phyloP scores from a whole-genome alignment of 2,888 invertebrate species.

The Scelioninae gen. 2 region DNA sequence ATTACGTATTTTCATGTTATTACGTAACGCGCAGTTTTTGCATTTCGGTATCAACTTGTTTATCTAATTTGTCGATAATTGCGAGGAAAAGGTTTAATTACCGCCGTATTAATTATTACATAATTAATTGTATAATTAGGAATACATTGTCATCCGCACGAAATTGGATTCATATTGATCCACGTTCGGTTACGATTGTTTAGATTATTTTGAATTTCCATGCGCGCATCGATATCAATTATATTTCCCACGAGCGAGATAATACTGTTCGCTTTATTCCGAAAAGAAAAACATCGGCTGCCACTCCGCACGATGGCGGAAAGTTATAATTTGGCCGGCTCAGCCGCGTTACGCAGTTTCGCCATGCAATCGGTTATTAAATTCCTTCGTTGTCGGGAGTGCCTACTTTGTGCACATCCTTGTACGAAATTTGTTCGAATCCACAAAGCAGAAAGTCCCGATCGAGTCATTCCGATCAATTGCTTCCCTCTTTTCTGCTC shows the following conservation, averaged over 20 bases:
- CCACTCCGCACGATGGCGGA: neutral
- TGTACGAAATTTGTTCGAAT: slow-evolving; percentile 16
- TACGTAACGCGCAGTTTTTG: too few species aligned
- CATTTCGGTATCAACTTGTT: slow-evolving; percentile 8
- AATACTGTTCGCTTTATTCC: neutral
- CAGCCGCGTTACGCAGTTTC: slow-evolving; percentile 3
- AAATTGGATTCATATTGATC: slow-evolving; percentile 35
- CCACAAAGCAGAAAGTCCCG: slow-evolving; percentile 31
- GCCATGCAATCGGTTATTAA: slow-evolving; percentile 26
- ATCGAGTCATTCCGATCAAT: slow-evolving; percentile 48
- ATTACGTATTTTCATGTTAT: too few species aligned
- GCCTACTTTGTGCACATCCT: slow-evolving; percentile 1
- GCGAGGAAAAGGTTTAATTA: slow-evolving; percentile 18
- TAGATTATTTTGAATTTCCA: slow-evolving; percentile 33
- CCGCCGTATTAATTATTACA: slow-evolving; percentile 24
- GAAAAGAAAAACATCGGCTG: slow-evolving; percentile 1
- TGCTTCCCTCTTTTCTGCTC: slow-evolving; percentile 28
- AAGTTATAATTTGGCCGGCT: slow-evolving; percentile 13
- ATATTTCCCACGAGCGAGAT: slow-evolving; percentile 18
- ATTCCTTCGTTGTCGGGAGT: slow-evolving; percentile 8
- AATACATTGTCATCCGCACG: slow-evolving; percentile 4
- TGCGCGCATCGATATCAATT: neutral
- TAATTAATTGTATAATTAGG: slow-evolving; percentile 39
- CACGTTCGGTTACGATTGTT: slow-evolving; percentile 16
- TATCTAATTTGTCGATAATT: slow-evolving; percentile 26